Percentiles rank a stretch among this genome's conserved stretches.
Evolutionary conservation across 2,113 vertebrate genomes (phyloP).

Genomic region (Synodontis membranacea): DNA sequence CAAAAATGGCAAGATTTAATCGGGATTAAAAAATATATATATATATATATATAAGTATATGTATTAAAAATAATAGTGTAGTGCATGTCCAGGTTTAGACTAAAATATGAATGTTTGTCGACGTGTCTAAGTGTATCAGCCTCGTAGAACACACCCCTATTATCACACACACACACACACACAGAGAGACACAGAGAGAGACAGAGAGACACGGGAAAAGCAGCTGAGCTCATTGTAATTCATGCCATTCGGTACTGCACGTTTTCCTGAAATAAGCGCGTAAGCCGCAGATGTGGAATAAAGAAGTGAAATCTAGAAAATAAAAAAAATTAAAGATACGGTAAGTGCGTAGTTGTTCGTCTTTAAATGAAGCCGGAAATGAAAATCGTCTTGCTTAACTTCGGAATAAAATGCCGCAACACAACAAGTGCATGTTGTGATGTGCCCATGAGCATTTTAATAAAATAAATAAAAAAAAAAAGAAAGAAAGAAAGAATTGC

Average conservation of each 20-base stretch:
- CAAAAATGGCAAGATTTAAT: neutral
- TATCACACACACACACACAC: neutral
- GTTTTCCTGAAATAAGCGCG: neutral
- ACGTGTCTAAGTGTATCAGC: neutral
- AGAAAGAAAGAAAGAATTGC: no score
- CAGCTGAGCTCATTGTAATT: neutral
- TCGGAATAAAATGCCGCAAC: neutral
- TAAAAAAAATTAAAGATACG: neutral
- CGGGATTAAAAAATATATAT: neutral
- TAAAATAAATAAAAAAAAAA: no score
- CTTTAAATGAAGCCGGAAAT: neutral
- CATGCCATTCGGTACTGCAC: neutral
- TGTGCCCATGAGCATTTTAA: neutral
- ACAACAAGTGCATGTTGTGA: no score
- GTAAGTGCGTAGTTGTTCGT: constrained; percentile 14
- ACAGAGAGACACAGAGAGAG: neutral
- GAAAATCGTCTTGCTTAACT: neutral
- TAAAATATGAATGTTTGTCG: neutral
- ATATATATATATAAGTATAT: no score
- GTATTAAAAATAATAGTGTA: no score
- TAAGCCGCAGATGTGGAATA: neutral
- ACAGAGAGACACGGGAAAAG: neutral
- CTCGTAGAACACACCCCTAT: neutral
- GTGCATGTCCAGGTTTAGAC: neutral
- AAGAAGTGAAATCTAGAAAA: neutral